These are phyloP conservation scores for Auanema sp. DNA, from an alignment of 2,888 invertebrate genomes.

Conservation along the genomic window DNA sequence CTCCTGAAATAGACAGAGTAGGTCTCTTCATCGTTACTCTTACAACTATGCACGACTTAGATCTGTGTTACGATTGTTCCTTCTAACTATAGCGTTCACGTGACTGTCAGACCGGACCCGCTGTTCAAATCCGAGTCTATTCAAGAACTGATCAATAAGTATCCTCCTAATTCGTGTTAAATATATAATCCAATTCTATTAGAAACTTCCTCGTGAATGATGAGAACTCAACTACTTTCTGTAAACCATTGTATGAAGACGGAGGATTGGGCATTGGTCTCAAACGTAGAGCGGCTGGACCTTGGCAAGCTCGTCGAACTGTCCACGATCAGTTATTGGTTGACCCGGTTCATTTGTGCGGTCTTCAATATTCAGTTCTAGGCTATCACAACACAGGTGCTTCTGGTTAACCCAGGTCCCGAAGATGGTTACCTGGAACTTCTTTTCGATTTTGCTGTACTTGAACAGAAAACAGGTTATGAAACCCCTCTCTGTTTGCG, in stretches of 20 bases:
- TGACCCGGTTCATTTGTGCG: background rate
- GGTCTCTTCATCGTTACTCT: background rate
- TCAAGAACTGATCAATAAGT: constrained; percentile 11
- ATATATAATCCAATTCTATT: background rate
- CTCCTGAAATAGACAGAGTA: constrained; percentile 53
- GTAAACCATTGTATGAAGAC: constrained; percentile 61
- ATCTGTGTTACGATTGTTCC: constrained; percentile 37
- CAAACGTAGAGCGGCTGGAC: constrained; percentile 40
- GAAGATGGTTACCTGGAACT: constrained; percentile 13
- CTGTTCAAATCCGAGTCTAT: constrained; percentile 23
- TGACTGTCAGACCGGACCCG: constrained; percentile 23
- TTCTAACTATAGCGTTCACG: constrained; percentile 23
- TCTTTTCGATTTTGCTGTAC: constrained; percentile 14
- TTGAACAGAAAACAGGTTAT: constrained; percentile 8
- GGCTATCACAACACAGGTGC: constrained; percentile 19
- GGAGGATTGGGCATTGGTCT: constrained; percentile 43
- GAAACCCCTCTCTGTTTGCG: constrained; percentile 12
- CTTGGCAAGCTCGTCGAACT: constrained; percentile 51
- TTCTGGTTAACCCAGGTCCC: constrained; percentile 9
- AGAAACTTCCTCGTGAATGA: constrained; percentile 27
- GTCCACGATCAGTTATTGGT: constrained; percentile 11
- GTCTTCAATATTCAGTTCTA: background rate
- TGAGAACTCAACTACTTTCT: constrained; percentile 29
- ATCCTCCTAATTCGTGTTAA: background rate
- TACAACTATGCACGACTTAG: constrained; percentile 9